phyloP scores from a whole-genome alignment of 2,113 vertebrate genomes.

The Diadophis punctatus region DNA sequence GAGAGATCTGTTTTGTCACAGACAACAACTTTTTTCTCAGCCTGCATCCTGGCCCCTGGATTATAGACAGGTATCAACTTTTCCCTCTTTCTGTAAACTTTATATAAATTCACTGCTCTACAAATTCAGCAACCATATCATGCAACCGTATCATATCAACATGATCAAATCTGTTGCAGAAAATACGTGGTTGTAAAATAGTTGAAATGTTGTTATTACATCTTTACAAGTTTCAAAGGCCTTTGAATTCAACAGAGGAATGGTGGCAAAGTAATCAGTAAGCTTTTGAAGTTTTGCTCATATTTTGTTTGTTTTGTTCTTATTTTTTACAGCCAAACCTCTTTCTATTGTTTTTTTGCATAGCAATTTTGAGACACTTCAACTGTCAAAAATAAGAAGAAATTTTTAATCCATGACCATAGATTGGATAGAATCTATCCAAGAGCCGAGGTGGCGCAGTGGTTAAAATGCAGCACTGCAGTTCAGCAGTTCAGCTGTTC shows the following conservation, averaged over 20 bases:
- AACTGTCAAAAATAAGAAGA: not conserved
- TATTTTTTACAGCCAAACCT: not conserved
- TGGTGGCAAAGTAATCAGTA: not conserved
- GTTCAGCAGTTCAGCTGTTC: no score
- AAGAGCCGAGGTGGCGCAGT: no score
- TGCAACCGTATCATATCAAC: not conserved
- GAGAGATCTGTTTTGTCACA: not conserved
- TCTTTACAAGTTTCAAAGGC: not conserved
- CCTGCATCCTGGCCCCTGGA: not conserved
- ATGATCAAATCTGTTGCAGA: not conserved
- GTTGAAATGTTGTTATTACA: not conserved
- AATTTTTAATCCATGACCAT: not conserved
- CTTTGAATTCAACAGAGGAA: not conserved
- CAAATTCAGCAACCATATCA: not conserved
- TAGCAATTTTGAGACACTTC: not conserved
- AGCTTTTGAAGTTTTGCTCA: not conserved
- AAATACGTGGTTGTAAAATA: not conserved
- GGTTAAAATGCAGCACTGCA: no score
- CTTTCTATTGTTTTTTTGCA: not conserved
- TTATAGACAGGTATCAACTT: not conserved
- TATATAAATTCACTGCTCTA: not conserved
- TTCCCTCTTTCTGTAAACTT: not conserved
- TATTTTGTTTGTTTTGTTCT: not conserved
- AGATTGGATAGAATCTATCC: no score
- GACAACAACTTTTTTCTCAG: not conserved